Percentiles rank a stretch among this genome's conserved stretches.
phyloP scores from a whole-genome alignment of 2,113 vertebrate species.

The Ciconia boyciana region DNA sequence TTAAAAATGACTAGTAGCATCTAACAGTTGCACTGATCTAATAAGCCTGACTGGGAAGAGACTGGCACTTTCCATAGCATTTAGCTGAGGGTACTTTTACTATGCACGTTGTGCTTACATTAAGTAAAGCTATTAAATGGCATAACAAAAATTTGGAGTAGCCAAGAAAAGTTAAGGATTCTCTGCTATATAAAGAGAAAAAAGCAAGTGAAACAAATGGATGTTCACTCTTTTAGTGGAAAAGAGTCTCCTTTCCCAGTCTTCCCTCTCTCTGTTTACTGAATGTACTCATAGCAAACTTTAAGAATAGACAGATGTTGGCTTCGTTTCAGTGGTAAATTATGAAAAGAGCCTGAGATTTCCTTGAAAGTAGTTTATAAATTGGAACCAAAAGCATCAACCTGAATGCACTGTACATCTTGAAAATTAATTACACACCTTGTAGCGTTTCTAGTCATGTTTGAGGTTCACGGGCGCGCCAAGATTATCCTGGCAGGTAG shows the following conservation, averaged over 20 bases:
- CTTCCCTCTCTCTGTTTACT: constrained; percentile 34
- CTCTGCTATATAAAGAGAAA: not conserved
- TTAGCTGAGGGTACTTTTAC: not conserved
- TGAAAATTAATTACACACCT: constrained; percentile 60
- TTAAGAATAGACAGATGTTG: constrained; percentile 59
- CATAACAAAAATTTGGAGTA: not conserved
- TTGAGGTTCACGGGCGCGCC: not conserved
- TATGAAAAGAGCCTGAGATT: constrained; percentile 7
- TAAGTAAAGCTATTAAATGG: not conserved
- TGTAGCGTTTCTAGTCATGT: not conserved
- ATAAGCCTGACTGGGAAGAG: not conserved
- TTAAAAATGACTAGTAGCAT: not conserved
- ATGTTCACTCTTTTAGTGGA: not conserved
- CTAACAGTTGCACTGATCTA: not conserved
- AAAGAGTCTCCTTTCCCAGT: constrained; percentile 20
- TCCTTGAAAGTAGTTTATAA: constrained; percentile 41
- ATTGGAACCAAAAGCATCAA: constrained; percentile 32
- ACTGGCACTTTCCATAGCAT: not conserved
- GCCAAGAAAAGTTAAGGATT: not conserved
- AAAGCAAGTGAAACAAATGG: not conserved
- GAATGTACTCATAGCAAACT: constrained; percentile 20
- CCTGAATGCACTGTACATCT: not conserved
- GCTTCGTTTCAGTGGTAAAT: constrained; percentile 35
- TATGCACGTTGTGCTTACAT: not conserved
- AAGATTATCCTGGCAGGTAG: not conserved